A percentile compares a stretch with the other conserved stretches of the same genome.
Evolutionary conservation across 2,888 invertebrate genomes (phyloP).

Genomic region (Drosophila colorata): DNA sequence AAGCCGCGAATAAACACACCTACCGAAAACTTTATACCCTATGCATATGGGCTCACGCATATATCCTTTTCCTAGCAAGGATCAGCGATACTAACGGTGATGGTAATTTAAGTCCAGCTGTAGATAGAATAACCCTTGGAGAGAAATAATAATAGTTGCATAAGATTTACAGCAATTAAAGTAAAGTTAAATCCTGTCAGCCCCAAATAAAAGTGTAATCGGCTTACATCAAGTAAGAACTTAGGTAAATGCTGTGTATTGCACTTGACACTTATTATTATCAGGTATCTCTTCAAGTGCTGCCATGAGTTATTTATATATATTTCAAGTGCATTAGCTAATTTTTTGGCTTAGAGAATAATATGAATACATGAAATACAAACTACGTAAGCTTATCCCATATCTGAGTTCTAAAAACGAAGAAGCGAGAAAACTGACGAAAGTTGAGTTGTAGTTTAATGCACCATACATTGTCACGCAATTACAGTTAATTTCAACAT

Average conservation of each 20-base stretch:
- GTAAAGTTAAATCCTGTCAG: not conserved
- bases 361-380: not conserved
- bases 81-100: no score
- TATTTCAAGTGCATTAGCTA: not conserved
- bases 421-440: no score
- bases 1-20: no score
- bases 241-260: not conserved
- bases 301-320: slow-evolving; percentile 5
- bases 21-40: no score
- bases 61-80: no score
- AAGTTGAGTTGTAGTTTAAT: not conserved
- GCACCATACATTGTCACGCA: not conserved
- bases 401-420: no score
- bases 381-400: no score
- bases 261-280: not conserved
- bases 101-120: no score
- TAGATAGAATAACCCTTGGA: no score
- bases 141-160: no score
- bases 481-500: not conserved
- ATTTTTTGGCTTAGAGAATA: not conserved
- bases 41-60: no score
- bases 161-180: not conserved
- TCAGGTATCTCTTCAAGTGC: not conserved
- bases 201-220: slow-evolving; percentile 2
- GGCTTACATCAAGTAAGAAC: not conserved